Evolutionary conservation across 1,140 invertebrate species (phyloP).

Genomic region (Sarcophaga bullata): DNA sequence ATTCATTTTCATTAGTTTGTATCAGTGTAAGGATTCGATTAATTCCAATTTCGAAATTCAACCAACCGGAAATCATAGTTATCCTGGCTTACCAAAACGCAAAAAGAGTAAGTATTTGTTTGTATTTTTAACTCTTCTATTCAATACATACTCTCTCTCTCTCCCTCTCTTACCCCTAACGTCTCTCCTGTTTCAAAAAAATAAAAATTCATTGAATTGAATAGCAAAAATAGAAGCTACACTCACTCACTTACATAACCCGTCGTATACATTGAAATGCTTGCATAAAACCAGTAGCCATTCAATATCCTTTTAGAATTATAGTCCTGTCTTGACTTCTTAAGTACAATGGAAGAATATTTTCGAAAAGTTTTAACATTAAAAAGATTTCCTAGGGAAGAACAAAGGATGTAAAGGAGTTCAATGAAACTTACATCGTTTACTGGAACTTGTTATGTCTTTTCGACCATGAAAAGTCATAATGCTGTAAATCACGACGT

Average conservation of each 20-base stretch:
- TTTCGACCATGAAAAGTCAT: too few relatives aligned
- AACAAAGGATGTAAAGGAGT: too few relatives aligned
- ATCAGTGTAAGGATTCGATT: constrained; percentile 72
- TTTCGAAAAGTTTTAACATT: neutral
- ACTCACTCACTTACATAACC: neutral
- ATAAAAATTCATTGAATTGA: neutral
- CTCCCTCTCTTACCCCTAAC: neutral
- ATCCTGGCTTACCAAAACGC: constrained; percentile 70
- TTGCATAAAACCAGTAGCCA: neutral
- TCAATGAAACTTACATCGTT: too few relatives aligned
- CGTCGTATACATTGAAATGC: neutral
- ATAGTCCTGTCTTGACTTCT: neutral
- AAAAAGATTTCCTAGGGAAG: too few relatives aligned
- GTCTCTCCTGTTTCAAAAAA: neutral
- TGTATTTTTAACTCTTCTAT: neutral
- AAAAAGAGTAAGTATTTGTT: constrained; percentile 66
- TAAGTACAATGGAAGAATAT: too few relatives aligned
- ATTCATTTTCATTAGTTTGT: constrained; percentile 54
- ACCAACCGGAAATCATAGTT: constrained; percentile 69
- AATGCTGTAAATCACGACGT: too few relatives aligned
- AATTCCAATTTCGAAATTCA: constrained; percentile 71
- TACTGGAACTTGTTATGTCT: too few relatives aligned
- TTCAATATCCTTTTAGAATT: neutral
- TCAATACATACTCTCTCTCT: neutral
- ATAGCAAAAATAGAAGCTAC: neutral